A percentile compares a stretch with the other conserved stretches of the same genome.
phyloP scores from a whole-genome alignment of 2,113 vertebrate genomes.

The Garra rufa region DNA sequence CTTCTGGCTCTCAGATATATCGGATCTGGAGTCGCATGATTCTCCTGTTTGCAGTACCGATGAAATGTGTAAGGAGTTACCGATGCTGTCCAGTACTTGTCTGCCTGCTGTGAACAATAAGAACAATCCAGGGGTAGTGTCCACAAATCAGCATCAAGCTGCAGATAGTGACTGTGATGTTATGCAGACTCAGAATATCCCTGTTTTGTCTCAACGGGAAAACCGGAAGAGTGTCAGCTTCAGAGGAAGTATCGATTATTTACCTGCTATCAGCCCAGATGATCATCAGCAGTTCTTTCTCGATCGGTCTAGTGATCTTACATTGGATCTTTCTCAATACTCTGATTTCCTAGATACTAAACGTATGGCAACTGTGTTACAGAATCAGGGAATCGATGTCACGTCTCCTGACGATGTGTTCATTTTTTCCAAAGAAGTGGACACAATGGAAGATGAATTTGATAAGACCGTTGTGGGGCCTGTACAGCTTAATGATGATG shows the following conservation, averaged over 20 bases:
- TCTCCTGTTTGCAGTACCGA: slow-evolving; percentile 25
- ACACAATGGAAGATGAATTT: slow-evolving; percentile 55
- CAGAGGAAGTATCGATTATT: slow-evolving; percentile 70
- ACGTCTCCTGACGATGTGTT: slow-evolving; percentile 76
- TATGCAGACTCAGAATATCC: not conserved
- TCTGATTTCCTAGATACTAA: slow-evolving; percentile 70
- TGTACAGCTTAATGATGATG: slow-evolving; percentile 26
- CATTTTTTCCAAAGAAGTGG: slow-evolving; percentile 68
- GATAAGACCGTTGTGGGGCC: slow-evolving; percentile 65
- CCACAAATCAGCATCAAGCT: not conserved
- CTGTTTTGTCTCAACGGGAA: slow-evolving; percentile 3
- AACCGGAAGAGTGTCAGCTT: slow-evolving; percentile 77
- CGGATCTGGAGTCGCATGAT: not conserved
- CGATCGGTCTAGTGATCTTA: not conserved
- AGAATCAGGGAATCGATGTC: slow-evolving; percentile 72
- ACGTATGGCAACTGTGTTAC: slow-evolving; percentile 63
- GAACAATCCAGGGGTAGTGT: not conserved
- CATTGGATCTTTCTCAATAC: slow-evolving; percentile 66
- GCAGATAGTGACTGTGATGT: not conserved
- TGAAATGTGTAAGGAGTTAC: slow-evolving; percentile 36
- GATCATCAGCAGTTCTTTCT: not conserved
- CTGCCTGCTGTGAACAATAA: slow-evolving; percentile 55
- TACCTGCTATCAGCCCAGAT: slow-evolving; percentile 61
- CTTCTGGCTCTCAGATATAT: slow-evolving; percentile 58
- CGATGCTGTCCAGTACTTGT: slow-evolving; percentile 71